These are phyloP conservation scores for Dysmachus trigonus DNA, from an alignment of 2,888 invertebrate genomes.

Conservation along the genomic window DNA sequence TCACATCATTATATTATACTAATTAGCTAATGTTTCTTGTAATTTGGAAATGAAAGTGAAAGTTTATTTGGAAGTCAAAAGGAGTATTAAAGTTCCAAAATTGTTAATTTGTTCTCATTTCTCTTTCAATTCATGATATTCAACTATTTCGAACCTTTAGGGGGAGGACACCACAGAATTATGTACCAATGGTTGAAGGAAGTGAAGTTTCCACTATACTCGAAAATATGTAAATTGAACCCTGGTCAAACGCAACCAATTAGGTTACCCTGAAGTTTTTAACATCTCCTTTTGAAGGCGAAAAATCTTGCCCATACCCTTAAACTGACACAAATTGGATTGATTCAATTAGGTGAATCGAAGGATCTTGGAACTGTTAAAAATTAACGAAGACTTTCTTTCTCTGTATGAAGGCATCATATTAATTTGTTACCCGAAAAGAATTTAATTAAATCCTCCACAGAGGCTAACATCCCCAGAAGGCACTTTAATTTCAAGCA, in stretches of 20 bases:
- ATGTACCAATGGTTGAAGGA: not conserved
- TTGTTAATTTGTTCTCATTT: no score
- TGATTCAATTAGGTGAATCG: not conserved
- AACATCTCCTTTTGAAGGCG: not conserved
- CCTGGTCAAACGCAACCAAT: not conserved
- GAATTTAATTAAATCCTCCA: slow-evolving; percentile 10
- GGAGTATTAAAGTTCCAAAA: no score
- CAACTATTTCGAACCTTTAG: no score
- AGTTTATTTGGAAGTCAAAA: no score
- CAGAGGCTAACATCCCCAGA: not conserved
- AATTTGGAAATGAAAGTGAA: no score
- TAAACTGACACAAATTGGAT: not conserved
- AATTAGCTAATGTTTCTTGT: no score
- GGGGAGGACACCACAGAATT: not conserved
- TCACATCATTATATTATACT: no score
- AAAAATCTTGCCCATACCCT: not conserved
- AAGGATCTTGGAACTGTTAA: not conserved
- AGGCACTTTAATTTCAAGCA: slow-evolving; percentile 2
- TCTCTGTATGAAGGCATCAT: not conserved
- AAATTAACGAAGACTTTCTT: not conserved
- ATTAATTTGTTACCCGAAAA: not conserved
- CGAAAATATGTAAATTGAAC: not conserved
- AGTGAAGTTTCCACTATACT: not conserved
- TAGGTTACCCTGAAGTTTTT: not conserved
- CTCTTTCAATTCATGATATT: no score